phyloP scores from a whole-genome alignment of 2,797 vertebrate genomes.

The Erpetoichthys calabaricus region DNA sequence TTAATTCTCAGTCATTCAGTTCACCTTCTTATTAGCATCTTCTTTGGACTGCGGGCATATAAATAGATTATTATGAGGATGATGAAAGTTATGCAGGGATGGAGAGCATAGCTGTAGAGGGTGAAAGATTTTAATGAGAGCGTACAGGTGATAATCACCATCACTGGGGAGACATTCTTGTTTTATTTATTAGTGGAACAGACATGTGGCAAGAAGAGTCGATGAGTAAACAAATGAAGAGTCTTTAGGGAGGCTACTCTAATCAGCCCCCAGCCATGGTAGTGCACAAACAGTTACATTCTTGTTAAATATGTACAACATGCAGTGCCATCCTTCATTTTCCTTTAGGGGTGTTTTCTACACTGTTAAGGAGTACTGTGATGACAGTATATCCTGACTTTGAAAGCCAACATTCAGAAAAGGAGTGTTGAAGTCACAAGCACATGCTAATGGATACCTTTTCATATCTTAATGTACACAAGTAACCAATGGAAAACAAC shows the following conservation, averaged over 20 bases:
- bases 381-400: too few relatives aligned
- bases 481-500: too few relatives aligned
- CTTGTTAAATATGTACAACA: too few relatives aligned
- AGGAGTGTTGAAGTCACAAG: too few relatives aligned
- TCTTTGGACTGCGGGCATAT: constrained; percentile 28
- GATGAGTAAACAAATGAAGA: not conserved
- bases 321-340: too few relatives aligned
- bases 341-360: too few relatives aligned
- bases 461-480: too few relatives aligned
- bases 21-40: constrained; percentile 36
- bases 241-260: not conserved
- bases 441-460: too few relatives aligned
- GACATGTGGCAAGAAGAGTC: not conserved
- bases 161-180: not conserved
- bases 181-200: not conserved
- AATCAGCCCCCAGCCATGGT: too few relatives aligned
- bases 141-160: constrained; percentile 1
- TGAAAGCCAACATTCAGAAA: too few relatives aligned
- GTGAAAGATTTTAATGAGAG: constrained; percentile 18
- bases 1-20: constrained; percentile 23
- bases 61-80: not conserved
- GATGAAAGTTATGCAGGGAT: constrained; percentile 23
- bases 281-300: too few relatives aligned
- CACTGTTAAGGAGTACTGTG: too few relatives aligned
- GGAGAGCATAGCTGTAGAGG: constrained; percentile 27